Percentiles rank a stretch among this genome's conserved stretches.
Evolutionary conservation across 2,797 vertebrate species (phyloP).

Genomic region (Melanotaenia maccullochi): DNA sequence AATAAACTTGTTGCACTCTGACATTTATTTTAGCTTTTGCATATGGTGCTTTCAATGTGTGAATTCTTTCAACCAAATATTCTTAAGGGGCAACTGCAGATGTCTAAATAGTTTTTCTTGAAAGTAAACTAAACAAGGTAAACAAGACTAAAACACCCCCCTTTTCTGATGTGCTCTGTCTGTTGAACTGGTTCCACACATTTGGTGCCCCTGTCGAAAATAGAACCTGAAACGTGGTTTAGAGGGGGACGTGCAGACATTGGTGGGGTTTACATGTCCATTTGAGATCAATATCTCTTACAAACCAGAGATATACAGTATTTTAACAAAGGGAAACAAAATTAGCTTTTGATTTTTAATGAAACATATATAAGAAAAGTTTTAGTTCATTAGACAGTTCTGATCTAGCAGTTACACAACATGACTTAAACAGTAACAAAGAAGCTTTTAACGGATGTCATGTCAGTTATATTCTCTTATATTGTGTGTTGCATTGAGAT

Average conservation of each 20-base stretch:
- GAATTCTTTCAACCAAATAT: not conserved
- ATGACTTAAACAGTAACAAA: not conserved
- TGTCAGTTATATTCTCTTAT: not conserved
- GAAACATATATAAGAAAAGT: no score
- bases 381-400: not conserved
- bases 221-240: not conserved
- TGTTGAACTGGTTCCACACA: not conserved
- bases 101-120: not conserved
- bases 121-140: no score
- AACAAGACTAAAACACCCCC: not conserved
- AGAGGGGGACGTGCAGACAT: not conserved
- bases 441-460: not conserved
- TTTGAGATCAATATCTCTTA: not conserved
- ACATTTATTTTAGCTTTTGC: not conserved
- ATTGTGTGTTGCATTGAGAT: not conserved
- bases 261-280: not conserved
- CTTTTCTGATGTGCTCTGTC: not conserved
- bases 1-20: not conserved
- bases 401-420: not conserved
- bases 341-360: no score
- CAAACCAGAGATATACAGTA: not conserved
- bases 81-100: not conserved
- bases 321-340: no score
- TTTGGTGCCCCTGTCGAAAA: not conserved
- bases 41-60: not conserved